phyloP scores from a whole-genome alignment of 2,113 vertebrate genomes.

The Otocyon megalotis region DNA sequence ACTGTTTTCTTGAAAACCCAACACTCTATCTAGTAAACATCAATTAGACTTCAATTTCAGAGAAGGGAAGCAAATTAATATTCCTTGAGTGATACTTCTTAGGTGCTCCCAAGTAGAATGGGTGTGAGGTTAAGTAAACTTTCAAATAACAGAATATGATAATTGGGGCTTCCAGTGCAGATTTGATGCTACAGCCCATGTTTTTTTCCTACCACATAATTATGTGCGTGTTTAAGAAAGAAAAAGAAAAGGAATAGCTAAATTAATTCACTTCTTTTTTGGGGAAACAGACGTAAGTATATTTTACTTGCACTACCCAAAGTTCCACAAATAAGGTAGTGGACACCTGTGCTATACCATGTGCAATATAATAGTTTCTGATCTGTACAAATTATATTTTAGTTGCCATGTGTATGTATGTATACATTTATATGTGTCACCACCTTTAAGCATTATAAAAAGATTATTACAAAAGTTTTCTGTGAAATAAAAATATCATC shows the following conservation, averaged over 20 bases:
- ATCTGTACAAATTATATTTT: not conserved
- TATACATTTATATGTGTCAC: not conserved
- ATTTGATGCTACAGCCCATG: not conserved
- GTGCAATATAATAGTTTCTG: not conserved
- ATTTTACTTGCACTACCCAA: not conserved
- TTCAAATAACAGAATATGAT: not conserved
- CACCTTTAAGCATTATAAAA: not conserved
- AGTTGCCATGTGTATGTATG: not conserved
- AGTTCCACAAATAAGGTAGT: not conserved
- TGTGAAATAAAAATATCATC: not conserved
- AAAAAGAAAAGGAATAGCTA: conserved; percentile 55
- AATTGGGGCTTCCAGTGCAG: not conserved
- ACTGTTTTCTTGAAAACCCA: conserved; percentile 42
- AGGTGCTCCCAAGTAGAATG: not conserved
- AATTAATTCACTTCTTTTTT: conserved; percentile 32
- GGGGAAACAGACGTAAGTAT: not conserved
- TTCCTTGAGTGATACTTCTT: not conserved
- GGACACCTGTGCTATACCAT: not conserved
- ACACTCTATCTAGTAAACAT: not conserved
- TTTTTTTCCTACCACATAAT: not conserved
- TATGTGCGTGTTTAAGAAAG: conserved; percentile 8
- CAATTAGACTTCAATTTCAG: not conserved
- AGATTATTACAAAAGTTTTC: not conserved
- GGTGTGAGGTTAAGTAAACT: not conserved
- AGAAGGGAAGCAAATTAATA: conserved; percentile 18